Evolutionary conservation across 2,888 invertebrate species (phyloP).

Genomic region (Eristalis arbustorum): DNA sequence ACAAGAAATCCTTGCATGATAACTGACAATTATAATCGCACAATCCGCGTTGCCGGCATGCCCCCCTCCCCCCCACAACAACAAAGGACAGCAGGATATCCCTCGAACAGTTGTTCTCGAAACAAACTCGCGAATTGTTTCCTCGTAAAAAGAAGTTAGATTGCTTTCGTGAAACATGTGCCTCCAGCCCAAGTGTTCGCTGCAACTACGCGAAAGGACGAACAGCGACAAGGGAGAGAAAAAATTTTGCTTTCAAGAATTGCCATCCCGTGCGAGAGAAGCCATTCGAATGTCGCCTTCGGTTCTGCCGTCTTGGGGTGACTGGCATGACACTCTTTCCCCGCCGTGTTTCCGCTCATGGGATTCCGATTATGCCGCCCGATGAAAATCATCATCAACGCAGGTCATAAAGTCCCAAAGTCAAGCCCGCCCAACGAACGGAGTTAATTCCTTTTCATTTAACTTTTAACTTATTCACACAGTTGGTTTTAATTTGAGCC

Average conservation of each 20-base stretch:
- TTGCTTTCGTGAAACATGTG: constrained; percentile 54
- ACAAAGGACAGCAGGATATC: constrained; percentile 1
- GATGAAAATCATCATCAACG: constrained; percentile 39
- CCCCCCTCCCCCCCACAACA: background rate
- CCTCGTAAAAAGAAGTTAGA: constrained; percentile 56
- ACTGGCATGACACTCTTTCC: constrained; percentile 22
- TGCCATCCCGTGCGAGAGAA: background rate
- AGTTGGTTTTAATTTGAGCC: constrained; percentile 46
- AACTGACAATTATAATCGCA: constrained; percentile 63
- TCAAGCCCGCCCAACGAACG: background rate
- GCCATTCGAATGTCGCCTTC: constrained; percentile 1
- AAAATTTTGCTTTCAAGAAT: background rate
- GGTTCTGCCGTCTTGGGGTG: constrained; percentile 39
- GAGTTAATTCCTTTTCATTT: constrained; percentile 48
- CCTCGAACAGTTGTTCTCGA: background rate
- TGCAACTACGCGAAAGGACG: background rate
- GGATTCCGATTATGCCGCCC: constrained; percentile 31
- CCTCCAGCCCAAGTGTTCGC: background rate
- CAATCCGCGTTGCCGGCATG: background rate
- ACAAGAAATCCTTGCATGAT: constrained; percentile 35
- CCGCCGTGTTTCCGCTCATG: constrained; percentile 9
- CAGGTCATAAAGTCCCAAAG: constrained; percentile 30
- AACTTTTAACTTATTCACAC: constrained; percentile 42
- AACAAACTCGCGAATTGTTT: constrained; percentile 50
- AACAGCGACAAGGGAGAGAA: background rate